These are phyloP conservation scores for Parotocinclus haroldoi DNA, from an alignment of 2,797 vertebrate genomes.

Conservation along the genomic window DNA sequence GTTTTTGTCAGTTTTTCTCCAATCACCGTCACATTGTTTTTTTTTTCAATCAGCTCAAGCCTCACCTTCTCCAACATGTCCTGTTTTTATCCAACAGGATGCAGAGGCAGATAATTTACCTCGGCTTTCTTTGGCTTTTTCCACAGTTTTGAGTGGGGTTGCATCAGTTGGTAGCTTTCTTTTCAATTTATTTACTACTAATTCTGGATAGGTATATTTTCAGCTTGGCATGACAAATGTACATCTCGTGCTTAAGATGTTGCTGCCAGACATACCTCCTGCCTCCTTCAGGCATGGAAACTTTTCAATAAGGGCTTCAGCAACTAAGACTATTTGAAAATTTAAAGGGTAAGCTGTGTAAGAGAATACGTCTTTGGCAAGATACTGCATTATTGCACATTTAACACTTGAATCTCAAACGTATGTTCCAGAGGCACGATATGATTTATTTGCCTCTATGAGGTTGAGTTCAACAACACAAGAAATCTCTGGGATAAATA, in stretches of 20 bases:
- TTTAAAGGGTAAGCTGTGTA: slow-evolving; percentile 25
- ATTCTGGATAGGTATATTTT: slow-evolving; percentile 16
- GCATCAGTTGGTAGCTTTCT: too few relatives aligned
- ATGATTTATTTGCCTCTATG: slow-evolving; percentile 30
- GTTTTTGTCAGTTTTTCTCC: too few relatives aligned
- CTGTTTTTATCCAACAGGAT: too few relatives aligned
- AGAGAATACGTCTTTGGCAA: slow-evolving; percentile 15
- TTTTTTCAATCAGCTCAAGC: too few relatives aligned
- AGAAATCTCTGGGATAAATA: slow-evolving; percentile 28
- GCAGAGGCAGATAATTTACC: too few relatives aligned
- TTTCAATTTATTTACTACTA: slow-evolving; percentile 8
- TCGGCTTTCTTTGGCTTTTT: too few relatives aligned
- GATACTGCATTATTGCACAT: slow-evolving; percentile 28
- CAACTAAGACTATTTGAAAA: slow-evolving; percentile 11
- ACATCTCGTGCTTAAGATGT: slow-evolving; percentile 1
- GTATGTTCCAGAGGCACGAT: slow-evolving; percentile 13
- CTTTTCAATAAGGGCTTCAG: slow-evolving; percentile 3
- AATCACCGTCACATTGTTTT: too few relatives aligned
- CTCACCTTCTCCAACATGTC: too few relatives aligned
- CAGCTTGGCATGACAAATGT: slow-evolving; percentile 16
- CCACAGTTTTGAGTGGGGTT: too few relatives aligned
- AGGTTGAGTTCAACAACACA: slow-evolving; percentile 19
- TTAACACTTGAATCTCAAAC: slow-evolving; percentile 15
- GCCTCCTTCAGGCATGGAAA: slow-evolving; percentile 14
- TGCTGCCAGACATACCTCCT: slow-evolving; percentile 12